These are phyloP conservation scores for Rhyacichthys aspro DNA, from an alignment of 2,797 vertebrate genomes.

Conservation along the genomic window DNA sequence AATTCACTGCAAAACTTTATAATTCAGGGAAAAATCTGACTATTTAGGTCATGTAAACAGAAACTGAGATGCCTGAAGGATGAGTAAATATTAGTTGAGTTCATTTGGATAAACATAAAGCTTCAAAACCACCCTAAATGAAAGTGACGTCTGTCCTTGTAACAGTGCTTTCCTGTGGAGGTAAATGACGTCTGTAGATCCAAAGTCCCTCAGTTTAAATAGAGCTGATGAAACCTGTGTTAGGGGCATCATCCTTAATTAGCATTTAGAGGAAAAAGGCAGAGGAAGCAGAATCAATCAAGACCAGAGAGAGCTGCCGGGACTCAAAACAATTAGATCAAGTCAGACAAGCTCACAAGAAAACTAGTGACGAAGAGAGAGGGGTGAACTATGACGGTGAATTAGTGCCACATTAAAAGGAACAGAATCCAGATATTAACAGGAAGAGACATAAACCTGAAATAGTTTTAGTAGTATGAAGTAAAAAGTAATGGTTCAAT, in stretches of 20 bases:
- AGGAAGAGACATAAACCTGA: not conserved
- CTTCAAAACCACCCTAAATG: too few species aligned
- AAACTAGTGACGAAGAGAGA: conserved; percentile 14
- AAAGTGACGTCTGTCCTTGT: not conserved
- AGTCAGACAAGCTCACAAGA: conserved; percentile 31
- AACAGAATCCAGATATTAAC: not conserved
- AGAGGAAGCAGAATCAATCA: conserved; percentile 41
- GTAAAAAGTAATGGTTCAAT: too few species aligned
- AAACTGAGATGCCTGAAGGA: too few species aligned
- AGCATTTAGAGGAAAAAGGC: conserved; percentile 29
- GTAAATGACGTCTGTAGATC: conserved; percentile 24
- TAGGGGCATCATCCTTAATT: conserved; percentile 18
- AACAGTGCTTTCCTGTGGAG: conserved; percentile 1
- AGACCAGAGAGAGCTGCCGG: conserved; percentile 25
- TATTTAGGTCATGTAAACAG: too few species aligned
- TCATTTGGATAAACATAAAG: too few species aligned
- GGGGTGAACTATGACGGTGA: conserved; percentile 15
- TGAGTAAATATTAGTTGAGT: too few species aligned
- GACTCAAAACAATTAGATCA: conserved; percentile 19
- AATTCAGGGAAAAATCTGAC: too few species aligned
- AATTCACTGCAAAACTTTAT: too few species aligned
- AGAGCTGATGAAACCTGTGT: not conserved
- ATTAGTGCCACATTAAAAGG: not conserved
- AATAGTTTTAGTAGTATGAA: too few species aligned
- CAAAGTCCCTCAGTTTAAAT: conserved; percentile 26